These are phyloP conservation scores for Scomber japonicus DNA, from an alignment of 2,113 vertebrate species.

Conservation along the genomic window DNA sequence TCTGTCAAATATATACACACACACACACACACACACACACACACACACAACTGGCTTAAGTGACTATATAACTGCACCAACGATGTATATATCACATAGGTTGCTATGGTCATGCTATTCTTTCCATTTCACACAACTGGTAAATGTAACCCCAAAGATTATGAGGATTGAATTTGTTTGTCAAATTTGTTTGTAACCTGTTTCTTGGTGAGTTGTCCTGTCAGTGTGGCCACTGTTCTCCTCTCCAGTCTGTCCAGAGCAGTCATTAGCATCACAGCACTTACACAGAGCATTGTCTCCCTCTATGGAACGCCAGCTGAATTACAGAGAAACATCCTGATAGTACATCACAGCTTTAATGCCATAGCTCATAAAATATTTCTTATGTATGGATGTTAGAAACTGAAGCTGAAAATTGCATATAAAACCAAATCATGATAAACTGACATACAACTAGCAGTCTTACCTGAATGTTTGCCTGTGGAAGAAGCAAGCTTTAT, in stretches of 20 bases:
- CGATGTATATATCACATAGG: neutral
- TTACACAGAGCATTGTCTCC: conserved; percentile 58
- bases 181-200: conserved; percentile 50
- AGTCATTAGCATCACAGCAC: conserved; percentile 62
- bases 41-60: conserved; percentile 14
- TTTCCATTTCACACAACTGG: neutral
- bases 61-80: neutral
- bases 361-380: too few relatives aligned
- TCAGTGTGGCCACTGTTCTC: neutral
- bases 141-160: fast-evolving
- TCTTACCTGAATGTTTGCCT: conserved; percentile 57
- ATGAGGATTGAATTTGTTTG: fast-evolving
- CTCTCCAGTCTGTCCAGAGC: conserved; percentile 13
- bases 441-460: neutral
- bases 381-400: neutral
- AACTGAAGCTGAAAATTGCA: neutral
- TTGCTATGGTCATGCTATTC: neutral
- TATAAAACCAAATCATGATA: neutral
- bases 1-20: conserved; percentile 29
- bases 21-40: neutral
- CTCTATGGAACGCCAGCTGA: conserved; percentile 63
- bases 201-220: neutral
- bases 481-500: conserved; percentile 71
- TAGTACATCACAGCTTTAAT: neutral
- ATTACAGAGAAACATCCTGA: conserved; percentile 33